phyloP scores from a whole-genome alignment of 2,797 vertebrate genomes.

The Avahi laniger region DNA sequence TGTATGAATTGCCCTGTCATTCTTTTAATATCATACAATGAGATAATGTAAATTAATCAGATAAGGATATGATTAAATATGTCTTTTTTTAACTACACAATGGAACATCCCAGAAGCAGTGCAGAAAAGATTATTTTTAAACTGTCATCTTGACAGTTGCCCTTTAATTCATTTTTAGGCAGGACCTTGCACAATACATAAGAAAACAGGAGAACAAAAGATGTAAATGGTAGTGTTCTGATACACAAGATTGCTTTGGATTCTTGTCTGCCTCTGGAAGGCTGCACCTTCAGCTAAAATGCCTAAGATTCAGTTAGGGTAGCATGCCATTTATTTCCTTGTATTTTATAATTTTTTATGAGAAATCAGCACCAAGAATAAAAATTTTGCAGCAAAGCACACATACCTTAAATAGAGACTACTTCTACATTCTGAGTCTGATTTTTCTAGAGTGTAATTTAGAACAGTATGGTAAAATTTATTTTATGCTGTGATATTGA shows the following conservation, averaged over 20 bases:
- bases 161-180: not conserved
- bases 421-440: not conserved
- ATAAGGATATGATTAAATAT: not conserved
- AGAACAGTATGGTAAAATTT: not conserved
- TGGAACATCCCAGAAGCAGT: not conserved
- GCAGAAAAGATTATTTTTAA: not conserved
- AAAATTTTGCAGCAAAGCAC: not conserved
- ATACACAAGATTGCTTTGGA: not conserved
- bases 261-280: not conserved
- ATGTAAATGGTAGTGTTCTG: not conserved
- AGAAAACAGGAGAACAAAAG: not conserved
- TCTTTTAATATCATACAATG: not conserved
- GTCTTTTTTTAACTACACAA: not conserved
- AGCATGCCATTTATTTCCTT: not conserved
- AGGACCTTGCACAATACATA: not conserved
- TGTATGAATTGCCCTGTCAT: not conserved
- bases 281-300: not conserved
- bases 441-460: not conserved
- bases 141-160: not conserved
- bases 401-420: not conserved
- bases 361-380: not conserved
- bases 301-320: not conserved
- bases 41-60: constrained; percentile 26
- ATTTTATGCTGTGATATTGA: not conserved
- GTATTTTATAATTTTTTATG: not conserved